phyloP scores from a whole-genome alignment of 2,888 invertebrate genomes.

The Stictocephala bisonia region DNA sequence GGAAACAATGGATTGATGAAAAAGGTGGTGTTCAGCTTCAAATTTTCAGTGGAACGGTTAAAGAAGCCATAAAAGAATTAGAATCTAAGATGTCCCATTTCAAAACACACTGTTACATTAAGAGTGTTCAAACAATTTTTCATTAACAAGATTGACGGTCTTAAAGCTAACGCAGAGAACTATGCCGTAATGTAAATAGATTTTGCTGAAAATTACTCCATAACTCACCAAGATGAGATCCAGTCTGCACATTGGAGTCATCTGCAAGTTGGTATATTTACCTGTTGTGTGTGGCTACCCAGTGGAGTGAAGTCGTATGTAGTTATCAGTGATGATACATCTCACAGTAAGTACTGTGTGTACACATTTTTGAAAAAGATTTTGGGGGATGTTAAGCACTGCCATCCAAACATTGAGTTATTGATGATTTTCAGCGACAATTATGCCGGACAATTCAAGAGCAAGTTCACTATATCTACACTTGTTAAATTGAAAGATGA shows the following conservation, averaged over 20 bases:
- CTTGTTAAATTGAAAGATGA: slow-evolving; percentile 22
- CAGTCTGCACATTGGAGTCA: slow-evolving; percentile 29
- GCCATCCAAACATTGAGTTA: slow-evolving; percentile 11
- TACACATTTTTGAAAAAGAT: slow-evolving; percentile 17
- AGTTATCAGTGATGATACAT: slow-evolving; percentile 24
- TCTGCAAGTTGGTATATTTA: slow-evolving; percentile 30
- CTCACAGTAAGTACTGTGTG: slow-evolving; percentile 14
- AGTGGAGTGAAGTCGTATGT: slow-evolving; percentile 18
- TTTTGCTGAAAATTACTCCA: slow-evolving; percentile 31
- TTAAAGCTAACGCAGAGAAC: slow-evolving; percentile 17
- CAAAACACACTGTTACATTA: slow-evolving; percentile 26
- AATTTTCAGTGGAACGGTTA: slow-evolving; percentile 7
- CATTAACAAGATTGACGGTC: neutral
- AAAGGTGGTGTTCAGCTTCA: neutral
- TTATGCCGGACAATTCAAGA: slow-evolving; percentile 14
- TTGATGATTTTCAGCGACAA: slow-evolving; percentile 10
- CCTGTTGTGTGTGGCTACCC: slow-evolving; percentile 33
- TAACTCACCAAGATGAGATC: slow-evolving; percentile 27
- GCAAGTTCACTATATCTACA: slow-evolving; percentile 12
- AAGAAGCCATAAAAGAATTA: slow-evolving; percentile 21
- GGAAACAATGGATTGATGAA: too few relatives aligned
- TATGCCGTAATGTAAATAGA: slow-evolving; percentile 19
- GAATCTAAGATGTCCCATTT: slow-evolving; percentile 24
- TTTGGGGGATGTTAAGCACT: slow-evolving; percentile 13
- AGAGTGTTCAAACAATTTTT: slow-evolving; percentile 30